Evolutionary conservation across 2,888 invertebrate genomes (phyloP), one percentile per base, ranked within the genome.

Genomic region (Sinhomidia bicolor): DNA sequence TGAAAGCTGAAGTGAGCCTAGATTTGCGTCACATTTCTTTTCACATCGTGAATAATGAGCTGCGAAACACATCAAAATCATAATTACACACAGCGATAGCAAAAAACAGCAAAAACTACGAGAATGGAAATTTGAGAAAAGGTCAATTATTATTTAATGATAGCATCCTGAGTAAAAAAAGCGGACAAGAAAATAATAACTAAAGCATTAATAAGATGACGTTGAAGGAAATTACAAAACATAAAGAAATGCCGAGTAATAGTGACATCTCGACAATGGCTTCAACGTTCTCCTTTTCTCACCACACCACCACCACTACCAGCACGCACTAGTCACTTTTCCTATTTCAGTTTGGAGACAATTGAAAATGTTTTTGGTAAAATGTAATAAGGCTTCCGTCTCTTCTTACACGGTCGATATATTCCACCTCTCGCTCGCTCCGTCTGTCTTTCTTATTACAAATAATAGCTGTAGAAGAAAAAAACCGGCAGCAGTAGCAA

Each of bases 321-420:
- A 57, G 6, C 60, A 60, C 10, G 20, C 17, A 60, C 23, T 23
- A 23, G 20, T 60, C 26, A 20, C 57, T 5, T 10, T 23, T 60
- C 9, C 1, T 14, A 4, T 26, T 20, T 17, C 20, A 60, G 20
- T 10, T 23, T 17, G 5, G 23, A 60, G 23, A 17, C 60, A 60
- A 60, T 60, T 60, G 60, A 51, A 60, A 60, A 26, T 60, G 60
- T 60, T 10, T 60, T 60, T n/a, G 1, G n/a, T n/a, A 17, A 51
- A 51, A 51, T 51, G 51, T 4, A n/a, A n/a, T 60, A 10, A 20
- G 3, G 6, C 57, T 57, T 17, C 57, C 23, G 4, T 23, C 23
- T 10, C 60, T 23, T n/a, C n/a, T n/a, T n/a, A n/a, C n/a, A n/a
- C n/a, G n/a, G n/a, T n/a, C n/a, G n/a, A n/a, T n/a, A n/a, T n/a